These are phyloP conservation scores for Acrocephalus arundinaceus DNA, from an alignment of 2,113 vertebrate genomes.

Conservation along the genomic window DNA sequence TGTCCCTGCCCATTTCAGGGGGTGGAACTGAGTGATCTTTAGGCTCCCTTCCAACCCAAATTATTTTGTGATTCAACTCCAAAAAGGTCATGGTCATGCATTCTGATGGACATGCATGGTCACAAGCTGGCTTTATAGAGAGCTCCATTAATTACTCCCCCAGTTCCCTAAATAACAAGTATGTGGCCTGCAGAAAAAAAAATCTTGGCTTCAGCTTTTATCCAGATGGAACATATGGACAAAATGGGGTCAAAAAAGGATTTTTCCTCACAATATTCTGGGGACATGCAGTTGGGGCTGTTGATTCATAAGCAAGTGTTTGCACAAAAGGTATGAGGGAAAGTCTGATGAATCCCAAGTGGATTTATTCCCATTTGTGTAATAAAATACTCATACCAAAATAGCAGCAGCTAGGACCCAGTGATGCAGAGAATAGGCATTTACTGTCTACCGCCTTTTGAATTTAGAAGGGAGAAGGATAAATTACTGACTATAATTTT, in stretches of 20 bases:
- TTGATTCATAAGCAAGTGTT: background rate
- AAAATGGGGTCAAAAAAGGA: background rate
- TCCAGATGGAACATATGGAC: background rate
- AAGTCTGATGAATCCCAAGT: background rate
- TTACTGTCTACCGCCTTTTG: background rate
- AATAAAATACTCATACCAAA: background rate
- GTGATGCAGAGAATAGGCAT: background rate
- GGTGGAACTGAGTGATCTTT: background rate
- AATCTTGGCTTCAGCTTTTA: background rate
- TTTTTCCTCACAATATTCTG: background rate
- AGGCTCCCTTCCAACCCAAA: background rate
- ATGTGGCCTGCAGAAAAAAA: background rate
- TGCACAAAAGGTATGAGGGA: background rate
- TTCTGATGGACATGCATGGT: fast-evolving
- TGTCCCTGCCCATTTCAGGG: background rate
- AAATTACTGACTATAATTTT: background rate
- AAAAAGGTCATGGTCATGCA: background rate
- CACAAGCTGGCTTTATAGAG: background rate
- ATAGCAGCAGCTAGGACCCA: background rate
- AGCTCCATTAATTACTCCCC: background rate
- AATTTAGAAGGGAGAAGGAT: background rate
- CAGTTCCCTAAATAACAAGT: background rate
- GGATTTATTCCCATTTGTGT: background rate
- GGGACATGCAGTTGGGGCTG: fast-evolving
- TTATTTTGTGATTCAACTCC: background rate